Evolutionary conservation across 2,797 vertebrate species (phyloP), one percentile per base, ranked within the genome.

Genomic region (Babyrousa celebensis): DNA sequence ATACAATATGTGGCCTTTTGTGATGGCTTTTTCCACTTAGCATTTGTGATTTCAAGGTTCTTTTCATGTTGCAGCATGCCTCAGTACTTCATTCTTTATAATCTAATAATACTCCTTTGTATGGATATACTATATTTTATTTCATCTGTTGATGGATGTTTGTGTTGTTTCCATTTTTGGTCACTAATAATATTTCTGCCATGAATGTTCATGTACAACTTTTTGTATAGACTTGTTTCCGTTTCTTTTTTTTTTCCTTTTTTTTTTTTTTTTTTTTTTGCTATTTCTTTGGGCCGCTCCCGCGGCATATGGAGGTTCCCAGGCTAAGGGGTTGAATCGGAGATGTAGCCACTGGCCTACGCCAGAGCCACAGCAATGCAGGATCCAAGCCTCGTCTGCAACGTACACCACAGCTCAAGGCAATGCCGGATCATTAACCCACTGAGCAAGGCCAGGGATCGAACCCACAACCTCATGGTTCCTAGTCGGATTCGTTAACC

Each of bases 241-340:
- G 62, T 94, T 93, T 96, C 29, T 93, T 29, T 94, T 27, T 86
- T 95, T 93, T 89, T n/a, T n/a, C n/a, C n/a, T n/a, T n/a, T n/a
- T n/a, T n/a, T n/a, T n/a, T n/a, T n/a, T n/a, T n/a, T n/a, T n/a
- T n/a, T n/a, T n/a, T n/a, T n/a, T n/a, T n/a, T n/a, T n/a, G n/a
- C n/a, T n/a, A n/a, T n/a, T n/a, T n/a, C n/a, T n/a, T n/a, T n/a
- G n/a, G n/a, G n/a, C n/a, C n/a, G n/a, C n/a, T n/a, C n/a, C n/a
- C n/a, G n/a, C n/a, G n/a, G n/a, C n/a, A n/a, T n/a, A n/a, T n/a
- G n/a, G n/a, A n/a, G n/a, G n/a, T n/a, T n/a, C n/a, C n/a, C n/a
- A n/a, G n/a, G n/a, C n/a, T n/a, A n/a, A n/a, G n/a, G n/a, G n/a
- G n/a, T n/a, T n/a, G n/a, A n/a, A n/a, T n/a, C n/a, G n/a, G n/a